Base-by-base conservation (phyloP, 2,113 vertebrate species). In the Myotis brandtii region DNA sequence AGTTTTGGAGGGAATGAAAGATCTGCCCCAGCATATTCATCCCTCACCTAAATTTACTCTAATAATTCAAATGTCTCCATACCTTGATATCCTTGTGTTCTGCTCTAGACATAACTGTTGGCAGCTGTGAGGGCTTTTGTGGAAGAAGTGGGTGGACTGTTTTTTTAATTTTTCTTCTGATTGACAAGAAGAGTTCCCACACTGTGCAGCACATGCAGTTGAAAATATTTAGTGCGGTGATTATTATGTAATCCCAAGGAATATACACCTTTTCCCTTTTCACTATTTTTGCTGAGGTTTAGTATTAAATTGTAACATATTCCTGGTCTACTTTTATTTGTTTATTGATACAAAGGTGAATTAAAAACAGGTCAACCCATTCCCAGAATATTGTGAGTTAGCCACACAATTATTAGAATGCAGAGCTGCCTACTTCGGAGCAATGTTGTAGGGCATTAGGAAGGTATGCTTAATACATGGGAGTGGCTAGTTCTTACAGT, bases 271-370 rank as follows among this genome's bases (percentile, higher is more conserved):
- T 73, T 30, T 40, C 34, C 23, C 3, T 54, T 62, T 6, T 93
- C 4, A 59, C 27, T 67, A 64, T 10, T 85, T 76, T 64, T 72
- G 16, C 30, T 82, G 21, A 83, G 16, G 18, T 34, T 69, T 89
- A 54, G 6, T 67, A 87, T 30, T 88, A 93, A 77, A 23, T 70
- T 75, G 23, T 62, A 80, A 84, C 17, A 79, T 82, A 81, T 9
- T 23, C 11, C 18, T 14, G 40, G 3, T 23, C 14, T 72, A 16
- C 67, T 73, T 69, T 90, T 76, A 50, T 12, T 87, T 66, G 40
- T 50, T 85, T 77, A 30, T 82, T 72, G 37, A 54, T 59, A 52
- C 0, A 72, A 84, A 8, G 91, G 18, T n/a, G 85, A 90, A 64
- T 40, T 62, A 25, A 5, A 75, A 92, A 82, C 13, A 87, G 27